A percentile compares a stretch with the other conserved stretches of the same genome.
Evolutionary conservation across 92 coral and sea anemone species (phyloP).

Genomic region (Isaurus tuberculatus): DNA sequence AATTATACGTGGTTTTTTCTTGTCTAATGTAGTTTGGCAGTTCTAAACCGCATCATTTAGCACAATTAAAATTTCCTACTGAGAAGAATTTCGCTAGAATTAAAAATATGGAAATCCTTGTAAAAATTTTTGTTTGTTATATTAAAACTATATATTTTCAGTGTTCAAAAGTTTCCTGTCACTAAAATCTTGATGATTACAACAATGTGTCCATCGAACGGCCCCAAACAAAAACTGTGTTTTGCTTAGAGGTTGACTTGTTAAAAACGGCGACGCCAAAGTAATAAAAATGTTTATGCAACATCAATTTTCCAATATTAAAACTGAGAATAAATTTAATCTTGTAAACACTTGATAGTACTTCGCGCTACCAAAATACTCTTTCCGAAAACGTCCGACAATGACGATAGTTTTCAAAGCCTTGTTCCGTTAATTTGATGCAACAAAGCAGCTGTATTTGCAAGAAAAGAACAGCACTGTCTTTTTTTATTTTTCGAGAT

Average conservation of each 20-base stretch:
- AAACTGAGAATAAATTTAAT: constrained; percentile 8
- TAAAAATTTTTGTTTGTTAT: not conserved
- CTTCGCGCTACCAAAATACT: not conserved
- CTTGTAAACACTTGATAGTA: not conserved
- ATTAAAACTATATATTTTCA: not conserved
- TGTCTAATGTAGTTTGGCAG: constrained; percentile 16
- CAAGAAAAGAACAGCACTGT: constrained; percentile 53
- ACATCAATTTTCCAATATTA: constrained; percentile 37
- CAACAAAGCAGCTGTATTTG: constrained; percentile 64
- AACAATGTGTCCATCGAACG: not conserved
- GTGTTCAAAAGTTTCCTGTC: not conserved
- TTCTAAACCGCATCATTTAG: constrained; percentile 34
- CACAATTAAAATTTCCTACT: constrained; percentile 2
- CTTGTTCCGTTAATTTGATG: constrained; percentile 68
- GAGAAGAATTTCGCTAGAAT: not conserved
- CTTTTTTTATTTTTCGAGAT: constrained; percentile 51
- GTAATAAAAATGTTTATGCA: constrained; percentile 49
- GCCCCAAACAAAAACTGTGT: not conserved
- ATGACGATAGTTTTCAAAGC: constrained; percentile 32
- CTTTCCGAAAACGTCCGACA: constrained; percentile 20
- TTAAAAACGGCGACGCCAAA: constrained; percentile 4
- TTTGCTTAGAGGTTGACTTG: not conserved
- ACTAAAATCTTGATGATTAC: not conserved
- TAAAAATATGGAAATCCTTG: not conserved
- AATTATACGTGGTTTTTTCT: not conserved